Evolutionary conservation across 1,140 invertebrate species (phyloP), one percentile per base, ranked within the genome.

Genomic region (Eumeta japonica): DNA sequence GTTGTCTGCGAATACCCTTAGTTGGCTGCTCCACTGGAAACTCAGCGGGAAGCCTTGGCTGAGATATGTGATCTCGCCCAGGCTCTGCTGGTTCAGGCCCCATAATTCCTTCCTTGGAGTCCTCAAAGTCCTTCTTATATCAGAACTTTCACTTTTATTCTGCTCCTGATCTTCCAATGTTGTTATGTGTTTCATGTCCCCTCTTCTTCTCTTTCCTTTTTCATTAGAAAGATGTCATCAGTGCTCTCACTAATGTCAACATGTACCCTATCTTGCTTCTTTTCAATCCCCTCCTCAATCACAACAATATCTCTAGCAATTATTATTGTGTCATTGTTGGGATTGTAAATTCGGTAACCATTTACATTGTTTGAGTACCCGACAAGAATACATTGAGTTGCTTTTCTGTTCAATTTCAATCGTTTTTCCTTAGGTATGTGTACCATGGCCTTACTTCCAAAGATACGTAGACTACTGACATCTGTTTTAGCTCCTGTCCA

Each of bases 351-450:
- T 13, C 12, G 7, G 29, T 10, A 30, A 5, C 29, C 29, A 9
- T 30, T 30, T 5, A 13, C 12, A 30, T 9, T 30, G 4, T 30
- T 12, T 9, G 7, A 5, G 12, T 30, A 30, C 5, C 29, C 7
- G 12, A 30, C 12, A 10, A 30, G 12, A 10, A 30, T 30, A 5
- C 9, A 5, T 39, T 45, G 16, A 29, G 16, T 30, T 12, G 42
- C 31, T 27, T 46, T 46, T 17, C 19, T 30, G 29, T 46, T 41
- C 24, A 37, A 46, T 30, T 46, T 46, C 27, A 16, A n/a, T 10
- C 45, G 24, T 17, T 44, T 49, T 31, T 33, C 27, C 18, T 49
- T 36, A 3, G 11, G 18, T 4, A n/a, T 12, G 9, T 34, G 19
- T 10, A 15, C 3, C 14, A 31, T 13, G 12, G 7, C 7, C 29